These are phyloP conservation scores for Tigriopus japonicus DNA, from an alignment of 1,140 invertebrate species.

Conservation along the genomic window DNA sequence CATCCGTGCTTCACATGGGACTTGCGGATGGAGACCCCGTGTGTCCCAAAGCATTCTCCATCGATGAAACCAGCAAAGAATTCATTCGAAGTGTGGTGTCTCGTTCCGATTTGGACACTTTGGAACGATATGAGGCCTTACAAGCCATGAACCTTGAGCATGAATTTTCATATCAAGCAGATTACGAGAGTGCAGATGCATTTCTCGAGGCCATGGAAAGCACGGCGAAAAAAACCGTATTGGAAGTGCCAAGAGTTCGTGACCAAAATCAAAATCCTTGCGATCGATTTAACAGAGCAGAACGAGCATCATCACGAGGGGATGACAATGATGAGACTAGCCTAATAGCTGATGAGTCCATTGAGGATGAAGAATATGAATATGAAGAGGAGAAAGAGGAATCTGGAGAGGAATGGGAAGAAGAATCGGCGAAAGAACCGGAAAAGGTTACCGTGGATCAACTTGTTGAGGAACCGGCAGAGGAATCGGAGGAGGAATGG, in stretches of 20 bases:
- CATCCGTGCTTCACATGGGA: neutral
- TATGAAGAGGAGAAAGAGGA: no score
- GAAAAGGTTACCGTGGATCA: no score
- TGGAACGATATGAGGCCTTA: neutral
- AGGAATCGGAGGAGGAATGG: no score
- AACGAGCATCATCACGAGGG: no score
- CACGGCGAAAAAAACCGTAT: neutral
- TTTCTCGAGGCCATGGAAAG: neutral
- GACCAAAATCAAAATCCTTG: no score
- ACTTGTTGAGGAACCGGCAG: no score
- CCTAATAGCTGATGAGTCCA: no score
- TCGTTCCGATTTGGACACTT: neutral
- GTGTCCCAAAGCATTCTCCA: conserved; percentile 2
- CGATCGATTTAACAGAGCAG: no score
- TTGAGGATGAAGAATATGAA: no score
- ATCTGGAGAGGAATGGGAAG: no score
- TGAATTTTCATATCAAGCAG: neutral
- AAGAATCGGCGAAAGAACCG: no score
- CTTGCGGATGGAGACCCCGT: conserved; percentile 4
- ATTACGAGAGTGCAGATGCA: neutral
- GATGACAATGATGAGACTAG: no score
- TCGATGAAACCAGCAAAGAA: neutral
- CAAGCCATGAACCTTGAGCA: neutral
- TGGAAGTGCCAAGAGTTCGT: neutral
- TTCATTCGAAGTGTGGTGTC: neutral